Conservation (phyloP, 2,113 vertebrate genomes). For the Cercocebus atys region DNA sequence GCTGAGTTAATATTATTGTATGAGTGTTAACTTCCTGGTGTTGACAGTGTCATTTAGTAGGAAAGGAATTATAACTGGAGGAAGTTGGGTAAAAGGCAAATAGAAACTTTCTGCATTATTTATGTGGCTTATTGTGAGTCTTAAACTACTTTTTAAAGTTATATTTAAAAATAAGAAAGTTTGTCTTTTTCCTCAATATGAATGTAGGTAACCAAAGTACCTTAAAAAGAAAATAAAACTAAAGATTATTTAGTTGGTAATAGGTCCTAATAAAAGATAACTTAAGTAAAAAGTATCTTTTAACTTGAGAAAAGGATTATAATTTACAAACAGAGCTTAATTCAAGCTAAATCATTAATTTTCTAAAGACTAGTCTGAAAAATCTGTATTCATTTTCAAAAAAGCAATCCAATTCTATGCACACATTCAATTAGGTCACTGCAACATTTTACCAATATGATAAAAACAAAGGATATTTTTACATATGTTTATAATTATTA, state of each 20-base stretch:
- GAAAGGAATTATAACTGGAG: not conserved
- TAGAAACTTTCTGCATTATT: not conserved
- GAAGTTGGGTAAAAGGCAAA: not conserved
- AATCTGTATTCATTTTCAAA: not conserved
- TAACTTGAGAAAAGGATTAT: not conserved
- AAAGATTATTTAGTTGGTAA: not conserved
- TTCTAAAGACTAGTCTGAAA: not conserved
- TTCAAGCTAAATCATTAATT: not conserved
- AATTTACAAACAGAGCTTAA: not conserved
- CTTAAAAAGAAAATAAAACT: not conserved
- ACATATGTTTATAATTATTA: conserved; percentile 61
- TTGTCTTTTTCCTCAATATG: not conserved
- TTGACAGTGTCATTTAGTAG: not conserved
- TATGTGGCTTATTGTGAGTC: not conserved
- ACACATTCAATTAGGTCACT: conserved; percentile 24
- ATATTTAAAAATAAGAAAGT: not conserved
- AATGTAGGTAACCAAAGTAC: not conserved
- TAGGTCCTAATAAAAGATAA: not conserved
- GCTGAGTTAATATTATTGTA: not conserved
- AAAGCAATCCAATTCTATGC: not conserved
- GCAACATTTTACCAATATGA: conserved; percentile 42
- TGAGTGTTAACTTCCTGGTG: not conserved
- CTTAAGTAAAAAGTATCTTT: not conserved
- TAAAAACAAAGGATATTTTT: conserved; percentile 56
- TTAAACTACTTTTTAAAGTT: conserved; percentile 2